phyloP scores from a whole-genome alignment of 2,113 vertebrate genomes.

The Philantomba maxwellii region DNA sequence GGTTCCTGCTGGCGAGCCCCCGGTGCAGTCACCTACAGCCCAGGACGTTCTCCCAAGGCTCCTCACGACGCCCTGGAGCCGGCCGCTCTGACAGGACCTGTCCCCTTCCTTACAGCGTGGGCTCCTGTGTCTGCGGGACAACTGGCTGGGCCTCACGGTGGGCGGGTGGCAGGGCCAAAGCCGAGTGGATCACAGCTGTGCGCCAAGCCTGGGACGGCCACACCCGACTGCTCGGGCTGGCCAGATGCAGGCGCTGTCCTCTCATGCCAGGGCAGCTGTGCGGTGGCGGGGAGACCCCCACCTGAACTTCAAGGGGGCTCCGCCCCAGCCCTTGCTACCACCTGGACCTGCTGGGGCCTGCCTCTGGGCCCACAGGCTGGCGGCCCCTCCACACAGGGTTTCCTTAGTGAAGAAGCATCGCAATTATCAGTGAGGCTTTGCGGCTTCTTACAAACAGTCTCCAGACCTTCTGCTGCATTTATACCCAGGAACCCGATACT shows the following conservation, averaged over 20 bases:
- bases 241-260: neutral
- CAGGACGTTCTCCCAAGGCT: neutral
- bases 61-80: neutral
- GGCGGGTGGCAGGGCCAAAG: neutral
- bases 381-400: rapidly evolving
- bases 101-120: neutral
- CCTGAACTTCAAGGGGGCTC: neutral
- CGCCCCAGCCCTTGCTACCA: rapidly evolving
- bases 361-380: neutral
- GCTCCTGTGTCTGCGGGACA: neutral
- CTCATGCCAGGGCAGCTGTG: neutral
- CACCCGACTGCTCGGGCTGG: neutral
- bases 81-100: neutral
- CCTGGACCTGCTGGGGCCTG: neutral
- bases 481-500: neutral
- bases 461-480: neutral
- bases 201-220: neutral
- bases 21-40: neutral
- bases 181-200: neutral
- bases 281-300: rapidly evolving
- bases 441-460: neutral
- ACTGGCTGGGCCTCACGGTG: neutral
- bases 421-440: neutral
- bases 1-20: neutral
- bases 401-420: neutral